Evolutionary conservation across 2,797 vertebrate genomes (phyloP), one percentile per base, ranked within the genome.

Genomic region (Xerus rutilus): DNA sequence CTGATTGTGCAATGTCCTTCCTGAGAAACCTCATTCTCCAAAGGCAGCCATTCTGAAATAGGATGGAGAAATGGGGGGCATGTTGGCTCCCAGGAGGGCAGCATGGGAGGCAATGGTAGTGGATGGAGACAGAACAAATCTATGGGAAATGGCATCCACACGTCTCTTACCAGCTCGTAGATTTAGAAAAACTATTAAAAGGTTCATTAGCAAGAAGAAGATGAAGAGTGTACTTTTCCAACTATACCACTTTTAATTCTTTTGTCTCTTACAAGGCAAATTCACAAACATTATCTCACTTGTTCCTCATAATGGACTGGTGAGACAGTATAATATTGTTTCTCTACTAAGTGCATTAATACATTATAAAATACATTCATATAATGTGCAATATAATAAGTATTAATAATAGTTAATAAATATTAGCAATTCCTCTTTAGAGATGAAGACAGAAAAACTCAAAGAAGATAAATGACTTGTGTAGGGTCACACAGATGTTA

Each of bases 1-100:
- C 91, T 85, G 89, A 97, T 98, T 97, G 91, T 95, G 96, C 95
- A 98, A 97, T 4, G 91, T 94, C 97, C 95, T 97, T 97, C 96
- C 97, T 96, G 93, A 94, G 82, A 95, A 96, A 67, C 25, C 90
- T 86, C 35, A 1, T 77, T 94, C 94, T 87, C 91, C 69, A 96
- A 86, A 95, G 84, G 67, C 83, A 54, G 81, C 67, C 90, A 86
- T 76, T 93, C 92, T 84, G 86, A 95, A 89, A 93, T 17, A 62
- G n/a, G 45, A 93, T n/a, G 59, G 70, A 94, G 81, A 96, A 96
- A 57, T n/a, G 67, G 64, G 69, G 57, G 64, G 72, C 30, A n/a
- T 77, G 35, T 21, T 5, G 5, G 70, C 62, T 35, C 30, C 91
- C 1, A 1, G 64, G 77, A 59, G 25, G 78, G 45, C 17, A n/a